Conservation (phyloP, 2,797 vertebrate genomes). For the Muraenolepis orangiensis region DNA sequence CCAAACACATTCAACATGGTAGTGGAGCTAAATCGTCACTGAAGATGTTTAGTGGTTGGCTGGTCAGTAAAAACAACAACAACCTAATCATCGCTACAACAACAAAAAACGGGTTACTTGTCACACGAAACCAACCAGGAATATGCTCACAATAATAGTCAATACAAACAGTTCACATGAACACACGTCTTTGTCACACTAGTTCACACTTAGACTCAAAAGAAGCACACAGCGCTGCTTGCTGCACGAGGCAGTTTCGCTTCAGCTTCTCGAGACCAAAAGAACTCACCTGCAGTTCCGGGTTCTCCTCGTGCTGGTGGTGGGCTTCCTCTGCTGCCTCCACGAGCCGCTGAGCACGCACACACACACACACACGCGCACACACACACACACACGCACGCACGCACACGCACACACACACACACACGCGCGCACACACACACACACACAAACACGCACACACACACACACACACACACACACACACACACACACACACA, state of each 20-base stretch:
- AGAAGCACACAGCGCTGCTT: too few species aligned
- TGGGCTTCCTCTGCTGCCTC: constrained; percentile 97
- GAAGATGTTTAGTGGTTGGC: not conserved
- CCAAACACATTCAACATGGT: constrained; percentile 48
- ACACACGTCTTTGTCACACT: not conserved
- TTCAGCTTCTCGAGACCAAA: not conserved
- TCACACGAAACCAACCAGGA: not conserved
- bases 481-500: constrained; percentile 6
- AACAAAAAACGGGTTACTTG: not conserved
- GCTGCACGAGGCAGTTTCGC: not conserved
- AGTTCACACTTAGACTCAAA: too few species aligned
- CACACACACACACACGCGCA: too few species aligned
- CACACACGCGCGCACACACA: not conserved
- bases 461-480: not conserved
- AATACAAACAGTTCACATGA: not conserved
- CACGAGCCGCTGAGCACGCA: constrained; percentile 81
- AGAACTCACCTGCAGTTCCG: constrained; percentile 89
- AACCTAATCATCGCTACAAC: too few species aligned
- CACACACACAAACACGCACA: not conserved
- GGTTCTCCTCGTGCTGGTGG: constrained; percentile 92
- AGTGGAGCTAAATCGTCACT: constrained; percentile 7
- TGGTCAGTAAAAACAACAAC: not conserved
- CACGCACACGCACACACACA: not conserved
- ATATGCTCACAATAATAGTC: not conserved
- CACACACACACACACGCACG: too few species aligned